A percentile compares a stretch with the other conserved stretches of the same genome.
Conservation (phyloP, 1,140 invertebrate genomes). For the Diplogasteroides magnus region DNA sequence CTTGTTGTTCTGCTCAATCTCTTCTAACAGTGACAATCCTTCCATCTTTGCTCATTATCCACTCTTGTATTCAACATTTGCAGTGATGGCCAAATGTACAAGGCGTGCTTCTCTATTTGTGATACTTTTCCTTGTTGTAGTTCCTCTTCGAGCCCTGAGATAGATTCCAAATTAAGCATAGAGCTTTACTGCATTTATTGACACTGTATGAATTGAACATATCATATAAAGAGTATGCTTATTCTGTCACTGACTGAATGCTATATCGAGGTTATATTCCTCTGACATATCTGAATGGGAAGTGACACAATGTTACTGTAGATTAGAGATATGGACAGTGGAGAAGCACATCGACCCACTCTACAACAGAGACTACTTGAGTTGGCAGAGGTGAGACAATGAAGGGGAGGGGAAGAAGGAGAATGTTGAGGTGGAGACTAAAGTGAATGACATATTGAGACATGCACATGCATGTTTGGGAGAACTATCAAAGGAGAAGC, state of each 20-base stretch:
- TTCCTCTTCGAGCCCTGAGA: neutral
- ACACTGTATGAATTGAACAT: neutral
- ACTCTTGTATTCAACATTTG: too few species aligned
- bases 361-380: neutral
- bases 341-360: neutral
- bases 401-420: neutral
- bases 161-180: neutral
- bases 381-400: neutral
- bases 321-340: neutral
- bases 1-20: too few species aligned
- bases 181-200: neutral
- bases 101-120: too few species aligned
- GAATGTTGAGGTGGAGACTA: neutral
- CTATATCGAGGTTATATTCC: too few species aligned
- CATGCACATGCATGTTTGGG: neutral
- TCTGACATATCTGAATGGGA: neutral
- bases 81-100: too few species aligned
- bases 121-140: neutral
- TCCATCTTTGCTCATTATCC: too few species aligned
- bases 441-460: neutral
- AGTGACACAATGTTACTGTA: neutral
- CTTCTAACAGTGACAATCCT: too few species aligned
- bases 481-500: neutral
- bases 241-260: too few species aligned
- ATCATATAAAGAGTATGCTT: neutral